A percentile compares a stretch with the other conserved stretches of the same genome.
phyloP scores from a whole-genome alignment of 2,797 vertebrate species.

The Acanthurus tractus region DNA sequence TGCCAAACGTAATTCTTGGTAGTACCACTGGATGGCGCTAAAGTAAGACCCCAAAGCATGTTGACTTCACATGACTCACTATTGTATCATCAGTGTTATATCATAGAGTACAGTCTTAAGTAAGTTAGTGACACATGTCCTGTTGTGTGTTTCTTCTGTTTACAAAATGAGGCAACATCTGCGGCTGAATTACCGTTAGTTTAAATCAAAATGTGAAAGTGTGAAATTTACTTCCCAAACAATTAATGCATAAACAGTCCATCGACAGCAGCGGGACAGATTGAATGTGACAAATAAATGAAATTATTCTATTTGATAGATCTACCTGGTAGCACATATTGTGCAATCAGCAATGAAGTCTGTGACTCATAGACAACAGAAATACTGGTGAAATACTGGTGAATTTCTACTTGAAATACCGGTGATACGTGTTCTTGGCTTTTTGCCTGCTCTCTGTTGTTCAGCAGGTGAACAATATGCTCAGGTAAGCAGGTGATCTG shows the following conservation, averaged over 20 bases:
- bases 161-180: background rate
- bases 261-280: background rate
- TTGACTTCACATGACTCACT: slow-evolving; percentile 6
- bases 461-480: slow-evolving; percentile 2
- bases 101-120: slow-evolving; percentile 12
- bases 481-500: background rate
- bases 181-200: too few species aligned
- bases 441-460: too few species aligned
- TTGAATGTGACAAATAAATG: background rate
- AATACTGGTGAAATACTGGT: too few species aligned
- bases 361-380: background rate
- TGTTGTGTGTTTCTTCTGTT: background rate
- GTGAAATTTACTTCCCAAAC: background rate
- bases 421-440: background rate
- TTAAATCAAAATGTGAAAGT: too few species aligned
- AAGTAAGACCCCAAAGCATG: background rate
- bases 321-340: background rate
- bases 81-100: slow-evolving; percentile 24
- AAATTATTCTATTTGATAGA: background rate
- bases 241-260: background rate
- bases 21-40: slow-evolving; percentile 39
- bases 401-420: background rate
- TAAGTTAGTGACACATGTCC: background rate
- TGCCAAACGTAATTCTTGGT: background rate
- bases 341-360: background rate